These are phyloP conservation scores for Achroia grisella DNA, from an alignment of 1,140 invertebrate species.

Conservation along the genomic window DNA sequence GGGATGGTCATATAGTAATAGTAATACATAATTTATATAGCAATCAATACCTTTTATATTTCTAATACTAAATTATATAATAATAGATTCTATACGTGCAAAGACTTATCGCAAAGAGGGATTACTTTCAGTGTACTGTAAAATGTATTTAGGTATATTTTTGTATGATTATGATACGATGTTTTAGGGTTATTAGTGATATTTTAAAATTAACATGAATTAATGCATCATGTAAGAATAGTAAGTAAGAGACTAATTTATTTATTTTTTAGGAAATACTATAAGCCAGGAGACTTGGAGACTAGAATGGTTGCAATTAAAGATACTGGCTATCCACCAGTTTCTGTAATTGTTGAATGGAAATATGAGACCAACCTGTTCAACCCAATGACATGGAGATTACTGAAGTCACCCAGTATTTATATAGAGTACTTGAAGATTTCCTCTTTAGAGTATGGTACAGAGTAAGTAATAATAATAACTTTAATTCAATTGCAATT, in stretches of 20 bases:
- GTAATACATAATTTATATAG: too few species aligned
- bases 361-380: slow-evolving; percentile 83
- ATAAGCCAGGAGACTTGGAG: slow-evolving; percentile 81
- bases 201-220: too few species aligned
- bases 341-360: slow-evolving; percentile 82
- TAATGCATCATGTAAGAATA: not conserved
- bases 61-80: too few species aligned
- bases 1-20: too few species aligned
- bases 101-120: too few species aligned
- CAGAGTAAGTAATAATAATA: slow-evolving; percentile 68
- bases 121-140: too few species aligned
- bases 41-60: too few species aligned
- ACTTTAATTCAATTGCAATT: too few species aligned
- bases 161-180: too few species aligned
- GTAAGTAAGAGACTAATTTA: not conserved
- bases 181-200: too few species aligned
- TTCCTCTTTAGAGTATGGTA: slow-evolving; percentile 79
- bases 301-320: slow-evolving; percentile 79
- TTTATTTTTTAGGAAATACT: slow-evolving; percentile 54
- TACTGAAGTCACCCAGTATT: slow-evolving; percentile 81
- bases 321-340: slow-evolving; percentile 78
- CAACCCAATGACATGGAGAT: slow-evolving; percentile 88
- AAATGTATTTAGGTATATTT: too few species aligned
- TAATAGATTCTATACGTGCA: too few species aligned
- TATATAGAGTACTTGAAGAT: slow-evolving; percentile 82